Percentiles rank a stretch among this genome's conserved stretches.
These are phyloP conservation scores for Chorisops tibialis DNA, from an alignment of 2,888 invertebrate genomes.

Conservation along the genomic window DNA sequence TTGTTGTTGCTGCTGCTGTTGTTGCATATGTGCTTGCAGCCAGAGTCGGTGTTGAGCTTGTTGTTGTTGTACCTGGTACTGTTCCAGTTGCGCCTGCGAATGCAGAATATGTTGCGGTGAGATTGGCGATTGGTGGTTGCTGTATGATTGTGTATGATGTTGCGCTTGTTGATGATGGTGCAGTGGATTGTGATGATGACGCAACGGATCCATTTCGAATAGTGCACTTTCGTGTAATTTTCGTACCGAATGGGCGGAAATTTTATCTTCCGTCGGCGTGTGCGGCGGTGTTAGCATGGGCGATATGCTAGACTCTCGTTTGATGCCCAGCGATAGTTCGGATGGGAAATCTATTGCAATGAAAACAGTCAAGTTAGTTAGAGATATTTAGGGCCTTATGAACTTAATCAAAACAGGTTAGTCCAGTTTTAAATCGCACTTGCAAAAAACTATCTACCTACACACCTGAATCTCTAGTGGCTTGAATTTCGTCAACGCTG, in stretches of 20 bases:
- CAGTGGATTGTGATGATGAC: slow-evolving; percentile 37
- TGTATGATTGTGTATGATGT: too few relatives aligned
- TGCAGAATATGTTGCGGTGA: slow-evolving; percentile 54
- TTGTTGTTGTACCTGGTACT: slow-evolving; percentile 48
- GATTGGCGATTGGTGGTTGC: slow-evolving; percentile 33
- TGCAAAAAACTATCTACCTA: too few relatives aligned
- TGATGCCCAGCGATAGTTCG: slow-evolving; percentile 60
- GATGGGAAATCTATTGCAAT: slow-evolving; percentile 56
- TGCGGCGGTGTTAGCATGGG: slow-evolving; percentile 70
- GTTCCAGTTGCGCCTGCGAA: slow-evolving; percentile 54
- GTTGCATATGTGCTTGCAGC: slow-evolving; percentile 37
- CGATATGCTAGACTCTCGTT: slow-evolving; percentile 57
- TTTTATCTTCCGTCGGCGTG: slow-evolving; percentile 62
- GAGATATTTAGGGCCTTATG: slow-evolving; percentile 10
- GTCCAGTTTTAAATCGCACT: too few relatives aligned
- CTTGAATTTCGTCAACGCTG: slow-evolving; percentile 51
- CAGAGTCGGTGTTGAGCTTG: slow-evolving; percentile 36
- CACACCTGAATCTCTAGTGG: slow-evolving; percentile 49
- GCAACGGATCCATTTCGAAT: slow-evolving; percentile 41
- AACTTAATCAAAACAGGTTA: not conserved
- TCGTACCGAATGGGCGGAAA: slow-evolving; percentile 15
- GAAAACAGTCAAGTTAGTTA: slow-evolving; percentile 1
- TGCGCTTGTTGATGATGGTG: slow-evolving; percentile 37
- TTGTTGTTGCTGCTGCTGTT: slow-evolving; percentile 41
- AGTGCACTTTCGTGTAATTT: not conserved